Evolutionary conservation across 2,888 invertebrate species (phyloP).

Genomic region (Melinaea marsaeus): DNA sequence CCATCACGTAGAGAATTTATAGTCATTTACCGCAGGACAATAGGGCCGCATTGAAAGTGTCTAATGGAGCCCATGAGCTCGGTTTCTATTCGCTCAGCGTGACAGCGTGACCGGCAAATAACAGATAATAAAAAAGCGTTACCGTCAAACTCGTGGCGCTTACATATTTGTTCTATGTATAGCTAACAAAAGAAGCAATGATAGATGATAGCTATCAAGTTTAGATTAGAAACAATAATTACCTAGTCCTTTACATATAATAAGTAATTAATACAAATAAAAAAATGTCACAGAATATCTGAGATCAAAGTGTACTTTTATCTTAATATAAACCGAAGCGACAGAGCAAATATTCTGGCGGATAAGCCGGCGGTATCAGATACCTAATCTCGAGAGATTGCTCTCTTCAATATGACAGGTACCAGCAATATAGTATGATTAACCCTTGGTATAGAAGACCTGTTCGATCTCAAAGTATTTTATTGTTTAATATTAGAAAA

Average conservation of each 20-base stretch:
- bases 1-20: conserved; percentile 71
- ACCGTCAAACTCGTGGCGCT: conserved; percentile 16
- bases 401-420: conserved; percentile 27
- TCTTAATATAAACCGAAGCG: conserved; percentile 21
- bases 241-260: too few species aligned
- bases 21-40: conserved; percentile 66
- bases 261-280: too few species aligned
- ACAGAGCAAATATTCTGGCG: conserved; percentile 19
- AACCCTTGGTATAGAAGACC: conserved; percentile 12
- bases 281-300: neutral
- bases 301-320: neutral
- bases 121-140: conserved; percentile 21
- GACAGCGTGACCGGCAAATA: conserved; percentile 37
- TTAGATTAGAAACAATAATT: neutral
- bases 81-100: conserved; percentile 33
- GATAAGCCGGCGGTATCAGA: conserved; percentile 27
- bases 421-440: conserved; percentile 31
- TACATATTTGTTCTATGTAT: conserved; percentile 9
- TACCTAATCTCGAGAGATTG: conserved; percentile 26
- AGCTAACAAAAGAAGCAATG: neutral
- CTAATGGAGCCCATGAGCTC: conserved; percentile 42
- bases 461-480: conserved; percentile 23
- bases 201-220: neutral
- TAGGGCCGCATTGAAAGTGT: conserved; percentile 60
- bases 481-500: too few species aligned